Conservation (phyloP, 2,113 vertebrate species). For the Mormyrus iriodes region DNA sequence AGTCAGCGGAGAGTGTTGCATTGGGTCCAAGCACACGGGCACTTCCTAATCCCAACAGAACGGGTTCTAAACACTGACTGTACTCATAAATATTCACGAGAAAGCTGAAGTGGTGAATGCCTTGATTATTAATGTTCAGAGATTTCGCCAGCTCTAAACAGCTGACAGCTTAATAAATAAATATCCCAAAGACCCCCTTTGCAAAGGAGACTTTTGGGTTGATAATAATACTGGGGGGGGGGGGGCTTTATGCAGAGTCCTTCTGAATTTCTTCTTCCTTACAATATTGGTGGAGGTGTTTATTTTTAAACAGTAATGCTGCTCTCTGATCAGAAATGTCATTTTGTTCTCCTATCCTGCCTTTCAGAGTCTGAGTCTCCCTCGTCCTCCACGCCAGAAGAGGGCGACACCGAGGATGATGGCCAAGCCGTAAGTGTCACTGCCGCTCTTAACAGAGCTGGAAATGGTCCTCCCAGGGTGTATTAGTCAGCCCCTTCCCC, state of each 20-base stretch:
- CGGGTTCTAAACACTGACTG: neutral
- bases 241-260: neutral
- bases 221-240: neutral
- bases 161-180: neutral
- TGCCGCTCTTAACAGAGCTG: neutral
- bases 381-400: slow-evolving; percentile 68
- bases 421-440: slow-evolving; percentile 66
- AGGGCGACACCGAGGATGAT: slow-evolving; percentile 66
- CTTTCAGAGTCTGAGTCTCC: slow-evolving; percentile 66
- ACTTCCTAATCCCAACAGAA: neutral
- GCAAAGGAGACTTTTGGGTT: neutral
- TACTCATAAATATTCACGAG: neutral
- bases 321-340: neutral
- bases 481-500: neutral
- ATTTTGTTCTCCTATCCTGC: slow-evolving; percentile 30
- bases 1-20: neutral
- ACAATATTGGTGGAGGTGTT: neutral
- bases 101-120: neutral
- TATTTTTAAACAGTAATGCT: neutral
- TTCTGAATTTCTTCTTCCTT: neutral
- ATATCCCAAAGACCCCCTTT: neutral
- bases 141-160: neutral
- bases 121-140: neutral
- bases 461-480: neutral
- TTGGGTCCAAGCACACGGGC: neutral